Conservation (phyloP, 2,888 invertebrate genomes). For the Lathronympha strigana region DNA sequence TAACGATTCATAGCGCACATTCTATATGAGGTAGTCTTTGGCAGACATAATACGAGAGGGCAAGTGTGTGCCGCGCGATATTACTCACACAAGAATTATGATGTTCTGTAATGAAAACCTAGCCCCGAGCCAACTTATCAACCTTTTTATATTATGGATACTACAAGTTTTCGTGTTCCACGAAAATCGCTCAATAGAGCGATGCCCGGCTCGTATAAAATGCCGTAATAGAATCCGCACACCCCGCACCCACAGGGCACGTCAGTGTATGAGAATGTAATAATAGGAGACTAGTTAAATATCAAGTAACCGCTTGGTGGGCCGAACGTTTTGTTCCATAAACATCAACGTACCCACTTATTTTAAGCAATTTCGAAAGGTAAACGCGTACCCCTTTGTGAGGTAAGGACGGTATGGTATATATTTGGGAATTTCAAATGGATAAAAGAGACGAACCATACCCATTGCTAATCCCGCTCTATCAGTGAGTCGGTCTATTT, state of each 20-base stretch:
- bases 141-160: conserved; percentile 45
- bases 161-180: conserved; percentile 38
- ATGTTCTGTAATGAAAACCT: conserved; percentile 74
- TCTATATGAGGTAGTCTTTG: background rate
- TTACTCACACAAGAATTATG: conserved; percentile 79
- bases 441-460: too few relatives aligned
- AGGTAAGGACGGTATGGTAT: background rate
- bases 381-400: background rate
- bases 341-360: background rate
- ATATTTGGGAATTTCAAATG: background rate
- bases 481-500: too few relatives aligned
- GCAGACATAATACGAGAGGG: conserved; percentile 49
- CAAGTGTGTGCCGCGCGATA: conserved; percentile 70
- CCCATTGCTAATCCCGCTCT: too few relatives aligned
- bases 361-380: background rate
- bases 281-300: conserved; percentile 36
- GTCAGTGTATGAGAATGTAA: conserved; percentile 26
- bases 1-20: too few relatives aligned
- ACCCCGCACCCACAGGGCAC: conserved; percentile 24
- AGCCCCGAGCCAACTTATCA: conserved; percentile 58
- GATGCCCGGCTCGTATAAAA: conserved; percentile 37
- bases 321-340: background rate
- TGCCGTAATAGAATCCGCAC: conserved; percentile 40
- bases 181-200: conserved; percentile 39
- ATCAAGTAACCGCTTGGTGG: conserved; percentile 22